Percentiles rank a stretch among this genome's conserved stretches.
Evolutionary conservation across 1,140 invertebrate genomes (phyloP).

Genomic region (Ditylenchus dipsaci): DNA sequence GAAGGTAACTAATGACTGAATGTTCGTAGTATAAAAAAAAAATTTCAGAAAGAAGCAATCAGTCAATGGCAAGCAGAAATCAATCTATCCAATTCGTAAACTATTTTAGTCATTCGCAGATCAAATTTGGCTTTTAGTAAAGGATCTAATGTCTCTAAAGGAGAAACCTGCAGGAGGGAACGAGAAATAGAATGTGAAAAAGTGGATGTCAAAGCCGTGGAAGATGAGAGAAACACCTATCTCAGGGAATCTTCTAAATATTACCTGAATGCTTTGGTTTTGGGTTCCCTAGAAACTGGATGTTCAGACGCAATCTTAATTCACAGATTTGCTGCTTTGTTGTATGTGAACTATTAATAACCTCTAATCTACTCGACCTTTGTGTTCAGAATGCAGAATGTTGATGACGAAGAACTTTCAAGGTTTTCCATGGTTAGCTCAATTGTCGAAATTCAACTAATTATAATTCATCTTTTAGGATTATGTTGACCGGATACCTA

Average conservation of each 20-base stretch:
- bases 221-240: not conserved
- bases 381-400: not conserved
- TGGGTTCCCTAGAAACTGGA: not conserved
- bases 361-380: too few species aligned
- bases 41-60: not conserved
- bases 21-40: too few species aligned
- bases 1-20: not conserved
- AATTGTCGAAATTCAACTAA: not conserved
- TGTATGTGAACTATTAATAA: not conserved
- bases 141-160: not conserved
- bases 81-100: not conserved
- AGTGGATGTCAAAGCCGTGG: not conserved
- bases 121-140: not conserved
- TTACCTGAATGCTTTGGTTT: not conserved
- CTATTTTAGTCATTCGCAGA: not conserved
- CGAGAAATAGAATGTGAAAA: not conserved
- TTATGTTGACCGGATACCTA: not conserved
- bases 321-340: constrained; percentile 1
- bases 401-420: not conserved
- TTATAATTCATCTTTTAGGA: not conserved
- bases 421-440: not conserved
- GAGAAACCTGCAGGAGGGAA: not conserved
- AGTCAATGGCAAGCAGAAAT: not conserved
- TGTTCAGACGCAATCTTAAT: not conserved
- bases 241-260: not conserved